Base-by-base conservation (phyloP, 2,888 invertebrate species). In the Dicranocentrus wangi region DNA sequence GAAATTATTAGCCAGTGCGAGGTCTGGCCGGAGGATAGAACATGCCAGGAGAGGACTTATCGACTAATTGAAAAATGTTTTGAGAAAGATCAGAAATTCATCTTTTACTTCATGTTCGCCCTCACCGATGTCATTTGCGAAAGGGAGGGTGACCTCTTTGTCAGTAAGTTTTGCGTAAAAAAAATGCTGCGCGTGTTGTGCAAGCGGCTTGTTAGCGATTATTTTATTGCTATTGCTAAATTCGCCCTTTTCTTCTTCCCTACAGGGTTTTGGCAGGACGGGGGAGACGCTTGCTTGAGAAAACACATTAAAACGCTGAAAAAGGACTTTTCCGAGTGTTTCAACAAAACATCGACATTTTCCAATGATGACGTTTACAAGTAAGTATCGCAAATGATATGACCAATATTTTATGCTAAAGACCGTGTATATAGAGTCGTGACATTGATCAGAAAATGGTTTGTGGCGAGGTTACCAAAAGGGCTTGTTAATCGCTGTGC, bases 101-200 rank as follows among this genome's bases (percentile, higher is more conserved):
- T 84, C 21, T 84, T 84, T 32, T 84, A 75, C 39, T 84, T 84
- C 43, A 82, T 82, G 81, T 66, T 84, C 17, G 84, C 84, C 23
- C 39, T 84, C n/a, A 82, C 84, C 1, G 84, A 84, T 43, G 79
- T 82, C 19, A 84, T 84, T 68, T 84, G 84, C 53, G 81, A 84
- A 61, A n/a, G 19, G 5, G 84, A 81, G 23, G 71, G 72, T 53
- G 70, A 68, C 13, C 51, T 53, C 13, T 84, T 84, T 75, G 53
- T 84, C 43, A 58, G 84, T 84, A 77, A 80, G 82, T 69, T 21
- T 53, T 53, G 2, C 47, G 3, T 47, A 3, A 10, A 10, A 39
- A n/a, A n/a, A n/a, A n/a, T n/a, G n/a, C n/a, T n/a, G n/a, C n/a
- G n/a, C n/a, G n/a, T n/a, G 32, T 32, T 10, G 32, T 32, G 32